Evolutionary conservation across 2,888 invertebrate genomes (phyloP).

Genomic region (Drosophila formosana): DNA sequence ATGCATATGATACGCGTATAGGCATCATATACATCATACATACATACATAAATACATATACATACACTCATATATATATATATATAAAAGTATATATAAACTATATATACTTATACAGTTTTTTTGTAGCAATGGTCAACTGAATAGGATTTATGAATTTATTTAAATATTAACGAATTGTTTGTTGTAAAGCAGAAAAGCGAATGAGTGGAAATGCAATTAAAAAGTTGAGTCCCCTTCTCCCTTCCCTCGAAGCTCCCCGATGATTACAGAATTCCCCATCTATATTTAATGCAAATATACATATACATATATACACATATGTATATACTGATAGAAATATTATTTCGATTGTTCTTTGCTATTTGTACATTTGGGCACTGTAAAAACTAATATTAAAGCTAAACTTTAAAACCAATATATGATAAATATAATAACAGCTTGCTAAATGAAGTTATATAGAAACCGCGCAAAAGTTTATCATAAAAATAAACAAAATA

Average conservation of each 20-base stretch:
- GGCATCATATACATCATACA: conserved; percentile 32
- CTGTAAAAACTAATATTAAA: conserved; percentile 52
- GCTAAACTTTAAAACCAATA: conserved; percentile 15
- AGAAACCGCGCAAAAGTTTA: conserved; percentile 42
- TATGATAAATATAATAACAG: conserved; percentile 37
- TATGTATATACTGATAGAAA: conserved; percentile 16
- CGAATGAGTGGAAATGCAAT: not conserved
- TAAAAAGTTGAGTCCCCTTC: conserved; percentile 4
- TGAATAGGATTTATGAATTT: conserved; percentile 46
- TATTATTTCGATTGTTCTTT: conserved; percentile 38
- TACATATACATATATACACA: conserved; percentile 12
- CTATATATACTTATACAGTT: conserved; percentile 16
- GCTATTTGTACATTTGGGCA: conserved; percentile 63
- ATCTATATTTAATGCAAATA: conserved; percentile 29
- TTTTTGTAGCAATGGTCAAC: conserved; percentile 55
- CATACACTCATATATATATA: conserved; percentile 20
- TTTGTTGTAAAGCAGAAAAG: conserved; percentile 34
- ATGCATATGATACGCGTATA: conserved; percentile 48
- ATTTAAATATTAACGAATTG: conserved; percentile 45
- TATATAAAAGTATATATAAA: not conserved
- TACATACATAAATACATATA: conserved; percentile 21
- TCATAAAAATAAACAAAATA: conserved; percentile 29
- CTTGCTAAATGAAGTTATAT: conserved; percentile 52
- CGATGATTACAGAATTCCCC: not conserved
- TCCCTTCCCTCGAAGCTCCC: not conserved